phyloP scores from a whole-genome alignment of 2,797 vertebrate genomes.

The Micromesistius poutassou region DNA sequence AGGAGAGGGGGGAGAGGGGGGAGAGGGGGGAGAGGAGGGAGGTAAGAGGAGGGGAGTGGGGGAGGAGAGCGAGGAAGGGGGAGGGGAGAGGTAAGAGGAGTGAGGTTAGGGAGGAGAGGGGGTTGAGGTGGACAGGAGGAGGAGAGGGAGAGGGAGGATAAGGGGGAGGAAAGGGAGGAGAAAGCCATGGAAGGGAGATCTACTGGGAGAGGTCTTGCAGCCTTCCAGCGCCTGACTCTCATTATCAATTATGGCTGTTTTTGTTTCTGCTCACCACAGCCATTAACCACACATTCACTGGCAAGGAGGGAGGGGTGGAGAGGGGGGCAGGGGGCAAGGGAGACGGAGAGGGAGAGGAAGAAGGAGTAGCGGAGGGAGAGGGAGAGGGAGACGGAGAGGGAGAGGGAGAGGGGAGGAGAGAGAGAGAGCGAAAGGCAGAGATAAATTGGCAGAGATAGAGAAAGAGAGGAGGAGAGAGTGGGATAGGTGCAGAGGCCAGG shows the following conservation, averaged over 20 bases:
- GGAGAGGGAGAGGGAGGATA: no score
- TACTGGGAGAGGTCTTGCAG: slow-evolving; percentile 45
- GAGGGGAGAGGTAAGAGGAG: no score
- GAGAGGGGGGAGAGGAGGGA: no score
- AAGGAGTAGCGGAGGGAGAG: neutral
- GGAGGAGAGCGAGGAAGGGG: no score
- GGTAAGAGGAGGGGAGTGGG: neutral
- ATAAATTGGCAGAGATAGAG: no score
- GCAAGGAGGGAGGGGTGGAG: slow-evolving; percentile 41
- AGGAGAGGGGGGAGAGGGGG: slow-evolving; percentile 14
- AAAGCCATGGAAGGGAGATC: neutral
- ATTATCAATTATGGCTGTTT: slow-evolving; percentile 80
- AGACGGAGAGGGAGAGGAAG: slow-evolving; percentile 21
- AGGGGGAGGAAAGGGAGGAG: neutral
- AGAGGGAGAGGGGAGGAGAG: slow-evolving; percentile 17
- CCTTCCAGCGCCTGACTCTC: slow-evolving; percentile 66
- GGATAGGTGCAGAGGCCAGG: neutral
- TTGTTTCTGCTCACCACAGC: slow-evolving; percentile 73
- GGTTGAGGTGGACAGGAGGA: no score
- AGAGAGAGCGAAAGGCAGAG: no score
- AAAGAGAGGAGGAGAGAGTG: slow-evolving; percentile 5
- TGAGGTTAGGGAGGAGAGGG: no score
- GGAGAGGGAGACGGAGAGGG: neutral
- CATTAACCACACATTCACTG: slow-evolving; percentile 68
- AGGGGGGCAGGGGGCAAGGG: neutral